Evolutionary conservation across 2,888 invertebrate species (phyloP).

Genomic region (Philereme transversata): DNA sequence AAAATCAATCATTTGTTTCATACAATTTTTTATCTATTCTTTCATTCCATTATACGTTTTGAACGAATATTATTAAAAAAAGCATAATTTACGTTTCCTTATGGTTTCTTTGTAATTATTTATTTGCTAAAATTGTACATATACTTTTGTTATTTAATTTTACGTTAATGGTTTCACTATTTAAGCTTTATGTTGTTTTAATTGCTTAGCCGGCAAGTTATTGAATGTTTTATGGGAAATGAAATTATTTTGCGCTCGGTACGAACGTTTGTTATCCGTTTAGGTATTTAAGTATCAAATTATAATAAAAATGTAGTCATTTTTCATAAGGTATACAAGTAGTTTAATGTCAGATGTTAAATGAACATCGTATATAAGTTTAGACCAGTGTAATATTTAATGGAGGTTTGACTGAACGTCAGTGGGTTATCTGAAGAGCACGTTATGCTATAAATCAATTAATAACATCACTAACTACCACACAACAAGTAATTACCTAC

Average conservation of each 20-base stretch:
- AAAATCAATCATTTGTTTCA: conserved; percentile 34
- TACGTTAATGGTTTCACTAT: conserved; percentile 70
- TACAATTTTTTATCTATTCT: conserved; percentile 45
- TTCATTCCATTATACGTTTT: conserved; percentile 65
- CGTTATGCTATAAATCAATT: conserved; percentile 21
- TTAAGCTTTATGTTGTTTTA: conserved; percentile 44
- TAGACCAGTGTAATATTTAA: conserved; percentile 7
- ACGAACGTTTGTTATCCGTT: conserved; percentile 46
- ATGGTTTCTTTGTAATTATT: conserved; percentile 73
- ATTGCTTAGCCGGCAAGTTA: conserved; percentile 36
- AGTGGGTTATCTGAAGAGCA: conserved; percentile 13
- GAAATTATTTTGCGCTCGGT: conserved; percentile 40
- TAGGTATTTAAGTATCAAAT: conserved; percentile 44
- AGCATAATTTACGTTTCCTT: conserved; percentile 46
- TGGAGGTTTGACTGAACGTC: conserved; percentile 13
- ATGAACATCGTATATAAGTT: conserved; percentile 57
- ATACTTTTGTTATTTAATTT: conserved; percentile 83
- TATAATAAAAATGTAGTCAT: conserved; percentile 74
- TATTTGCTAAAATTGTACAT: conserved; percentile 80
- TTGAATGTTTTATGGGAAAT: conserved; percentile 34
- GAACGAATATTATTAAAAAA: conserved; percentile 49
- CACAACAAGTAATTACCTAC: conserved; percentile 21
- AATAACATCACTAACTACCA: conserved; percentile 31
- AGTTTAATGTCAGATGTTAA: conserved; percentile 60
- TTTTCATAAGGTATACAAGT: conserved; percentile 72